A percentile compares a stretch with the other conserved stretches of the same genome.
Evolutionary conservation across 2,113 vertebrate species (phyloP).

Genomic region (Albula goreensis): DNA sequence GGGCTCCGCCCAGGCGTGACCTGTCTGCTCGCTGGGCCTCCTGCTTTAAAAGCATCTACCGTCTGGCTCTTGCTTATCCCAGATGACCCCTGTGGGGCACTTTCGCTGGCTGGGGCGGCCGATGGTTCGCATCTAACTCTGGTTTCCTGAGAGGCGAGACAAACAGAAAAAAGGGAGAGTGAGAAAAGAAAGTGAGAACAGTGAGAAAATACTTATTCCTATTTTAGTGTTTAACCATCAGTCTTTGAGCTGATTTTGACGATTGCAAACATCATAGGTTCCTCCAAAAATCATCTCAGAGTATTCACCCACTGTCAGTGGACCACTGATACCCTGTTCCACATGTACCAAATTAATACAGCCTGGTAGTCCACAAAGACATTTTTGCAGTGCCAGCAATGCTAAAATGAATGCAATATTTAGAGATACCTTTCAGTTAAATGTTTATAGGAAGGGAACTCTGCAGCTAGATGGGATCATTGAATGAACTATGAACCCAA

Average conservation of each 20-base stretch:
- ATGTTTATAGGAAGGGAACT: background rate
- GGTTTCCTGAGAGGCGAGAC: slow-evolving; percentile 72
- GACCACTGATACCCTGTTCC: too few relatives aligned
- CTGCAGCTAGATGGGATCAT: background rate
- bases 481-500: background rate
- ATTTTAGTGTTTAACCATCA: too few relatives aligned
- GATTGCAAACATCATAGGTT: too few relatives aligned
- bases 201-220: background rate
- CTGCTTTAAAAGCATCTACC: slow-evolving; percentile 86
- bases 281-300: too few relatives aligned
- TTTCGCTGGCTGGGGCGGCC: slow-evolving; percentile 70
- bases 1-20: slow-evolving; percentile 84
- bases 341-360: too few relatives aligned
- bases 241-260: too few relatives aligned
- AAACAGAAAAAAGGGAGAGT: slow-evolving; percentile 24
- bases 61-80: slow-evolving; percentile 93
- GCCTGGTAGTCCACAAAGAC: too few relatives aligned
- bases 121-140: slow-evolving; percentile 75
- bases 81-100: slow-evolving; percentile 70
- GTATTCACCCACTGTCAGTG: too few relatives aligned
- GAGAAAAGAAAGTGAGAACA: background rate
- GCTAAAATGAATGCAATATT: background rate
- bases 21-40: slow-evolving; percentile 70
- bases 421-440: background rate
- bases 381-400: background rate